Evolutionary conservation across 2,888 invertebrate species (phyloP), one percentile per base, ranked within the genome.

Genomic region (Stratiomys singularior): DNA sequence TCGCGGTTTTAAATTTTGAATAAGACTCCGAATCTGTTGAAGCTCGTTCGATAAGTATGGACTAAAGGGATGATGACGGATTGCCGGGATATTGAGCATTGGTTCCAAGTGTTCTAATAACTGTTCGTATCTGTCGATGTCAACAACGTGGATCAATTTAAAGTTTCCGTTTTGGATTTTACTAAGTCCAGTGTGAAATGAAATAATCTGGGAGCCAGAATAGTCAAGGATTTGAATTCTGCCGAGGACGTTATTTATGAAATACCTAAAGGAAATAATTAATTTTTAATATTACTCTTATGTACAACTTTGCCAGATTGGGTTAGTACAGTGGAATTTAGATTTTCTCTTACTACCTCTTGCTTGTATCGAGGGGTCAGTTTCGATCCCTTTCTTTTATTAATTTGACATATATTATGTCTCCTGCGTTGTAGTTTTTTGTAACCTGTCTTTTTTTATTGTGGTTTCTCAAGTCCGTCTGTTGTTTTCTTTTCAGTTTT

Each of bases 1-100:
- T 56, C 56, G 56, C 18, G 56, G 56, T 56, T 56, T n/a, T n/a
- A n/a, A n/a, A n/a, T n/a, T n/a, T n/a, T n/a, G n/a, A n/a, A n/a
- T n/a, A n/a, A n/a, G n/a, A n/a, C n/a, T n/a, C n/a, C n/a, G n/a
- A n/a, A n/a, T n/a, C n/a, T n/a, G n/a, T n/a, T n/a, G n/a, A n/a
- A 56, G 56, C 56, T 56, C 56, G 18, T 56, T 56, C 18, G 56
- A 56, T 9, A 56, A 56, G 18, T 56, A 56, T 56, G 56, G 56
- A 56, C 56, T 56, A 56, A 56, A 56, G 18, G 56, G 56, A 56
- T 56, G 56, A 56, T 56, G 56, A 11, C 56, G 56, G n/a, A n/a
- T 56, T n/a, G 56, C 56, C 18, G 56, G 56, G 56, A 56, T 18
- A 56, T 56, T 56, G 56, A 56, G 56, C 56, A 56, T 56, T 18